These are phyloP conservation scores for Oscheius onirici DNA, from an alignment of 2,888 invertebrate species.

Conservation along the genomic window DNA sequence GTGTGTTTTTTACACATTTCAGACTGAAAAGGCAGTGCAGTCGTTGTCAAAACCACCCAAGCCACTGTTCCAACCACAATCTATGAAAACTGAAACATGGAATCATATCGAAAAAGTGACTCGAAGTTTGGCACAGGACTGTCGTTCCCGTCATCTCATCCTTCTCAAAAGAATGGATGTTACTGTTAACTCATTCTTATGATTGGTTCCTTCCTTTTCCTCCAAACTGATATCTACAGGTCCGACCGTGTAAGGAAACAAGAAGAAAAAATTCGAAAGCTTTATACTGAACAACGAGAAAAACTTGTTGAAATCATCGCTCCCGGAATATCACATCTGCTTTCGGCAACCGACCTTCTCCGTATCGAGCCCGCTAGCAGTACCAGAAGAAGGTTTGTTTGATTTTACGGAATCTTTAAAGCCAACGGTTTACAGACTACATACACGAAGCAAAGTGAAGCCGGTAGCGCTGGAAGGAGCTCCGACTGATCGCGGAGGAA, in stretches of 20 bases:
- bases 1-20: constrained; percentile 23
- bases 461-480: constrained; percentile 37
- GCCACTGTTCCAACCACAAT: constrained; percentile 10
- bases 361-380: constrained; percentile 40
- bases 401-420: neutral
- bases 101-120: constrained; percentile 15
- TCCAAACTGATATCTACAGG: constrained; percentile 29
- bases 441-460: constrained; percentile 41
- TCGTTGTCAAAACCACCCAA: neutral
- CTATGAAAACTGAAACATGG: constrained; percentile 21
- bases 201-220: too few species aligned
- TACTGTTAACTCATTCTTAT: constrained; percentile 90
- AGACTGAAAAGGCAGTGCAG: constrained; percentile 13
- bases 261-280: constrained; percentile 48
- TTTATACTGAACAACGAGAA: constrained; percentile 37
- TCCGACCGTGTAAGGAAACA: constrained; percentile 55
- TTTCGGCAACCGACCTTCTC: constrained; percentile 53
- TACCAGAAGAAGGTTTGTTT: constrained; percentile 16
- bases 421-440: constrained; percentile 3
- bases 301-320: constrained; percentile 34
- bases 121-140: constrained; percentile 38
- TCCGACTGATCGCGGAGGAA: constrained; percentile 50
- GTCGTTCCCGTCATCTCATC: constrained; percentile 74
- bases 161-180: constrained; percentile 90
- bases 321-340: constrained; percentile 41